Evolutionary conservation across 1,140 invertebrate species (phyloP), one percentile per base, ranked within the genome.

Genomic region (Penaeus indicus): DNA sequence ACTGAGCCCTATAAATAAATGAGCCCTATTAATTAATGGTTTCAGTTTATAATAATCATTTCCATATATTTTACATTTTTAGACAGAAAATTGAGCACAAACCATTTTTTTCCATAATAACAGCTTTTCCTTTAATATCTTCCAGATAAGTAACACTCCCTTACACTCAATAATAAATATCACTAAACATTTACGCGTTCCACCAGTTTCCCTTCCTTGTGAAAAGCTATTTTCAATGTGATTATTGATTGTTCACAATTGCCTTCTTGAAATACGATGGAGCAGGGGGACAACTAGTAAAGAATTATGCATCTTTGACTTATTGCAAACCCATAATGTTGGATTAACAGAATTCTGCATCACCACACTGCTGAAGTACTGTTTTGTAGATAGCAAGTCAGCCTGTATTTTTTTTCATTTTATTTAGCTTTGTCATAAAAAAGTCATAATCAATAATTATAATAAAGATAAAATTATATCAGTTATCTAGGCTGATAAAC

Each of bases 401-500:
- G 27, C 21, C 75, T 47, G 47, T 22, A 19, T n/a, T 38, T 38
- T 78, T 78, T 78, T 25, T 22, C 21, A n/a, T 38, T 21, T 38
- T 78, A 78, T 38, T 25, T 78, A 18, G 25, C 75, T 38, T 38
- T 47, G 38, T 78, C 21, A 38, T 11, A 78, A 78, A 78, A 78
- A 27, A 78, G 75, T 47, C 25, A 22, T 22, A 25, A 78, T 21
- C 27, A 78, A 27, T 78, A 38, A 78, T 38, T 38, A 78, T 47
- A 38, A 47, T 78, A 78, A 54, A 72, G 67, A 87, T 82, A 38
- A 77, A 27, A 38, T 27, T 64, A 75, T 77, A 75, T 83, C 87
- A 84, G 81, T 83, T 54, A 83, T 77, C 60, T 54, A 84, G 67
- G 80, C 72, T 83, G 75, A 64, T 84, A 88, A 84, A 88, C 80